Evolutionary conservation across 2,888 invertebrate species (phyloP).

Genomic region (Allacma fusca): DNA sequence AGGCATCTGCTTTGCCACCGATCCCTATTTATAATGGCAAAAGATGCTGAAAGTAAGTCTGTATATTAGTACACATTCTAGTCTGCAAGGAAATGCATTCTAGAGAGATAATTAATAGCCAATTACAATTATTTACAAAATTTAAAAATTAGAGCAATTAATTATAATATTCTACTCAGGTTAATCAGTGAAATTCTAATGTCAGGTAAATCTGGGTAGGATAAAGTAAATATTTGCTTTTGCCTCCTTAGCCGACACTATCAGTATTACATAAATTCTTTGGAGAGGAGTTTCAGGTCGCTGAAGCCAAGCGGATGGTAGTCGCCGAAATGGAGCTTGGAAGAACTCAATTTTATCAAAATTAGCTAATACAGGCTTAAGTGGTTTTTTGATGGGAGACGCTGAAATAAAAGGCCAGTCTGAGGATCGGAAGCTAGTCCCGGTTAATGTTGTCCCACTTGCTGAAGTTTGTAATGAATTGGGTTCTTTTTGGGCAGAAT

Average conservation of each 20-base stretch:
- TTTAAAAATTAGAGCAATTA: no score
- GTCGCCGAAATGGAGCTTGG: constrained; percentile 2
- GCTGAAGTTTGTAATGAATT: neutral
- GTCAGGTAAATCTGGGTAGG: no score
- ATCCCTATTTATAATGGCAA: neutral
- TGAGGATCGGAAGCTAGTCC: neutral
- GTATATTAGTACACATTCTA: no score
- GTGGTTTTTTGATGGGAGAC: neutral
- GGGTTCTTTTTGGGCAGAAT: no score
- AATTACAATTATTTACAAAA: no score
- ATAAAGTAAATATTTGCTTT: neutral
- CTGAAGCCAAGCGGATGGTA: constrained; percentile 5
- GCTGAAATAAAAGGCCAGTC: neutral
- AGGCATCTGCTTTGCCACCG: constrained; percentile 19
- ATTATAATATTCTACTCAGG: no score
- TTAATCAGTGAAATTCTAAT: no score
- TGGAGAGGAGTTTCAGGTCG: constrained; percentile 30
- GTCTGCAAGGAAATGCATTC: no score
- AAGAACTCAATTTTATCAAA: constrained; percentile 7
- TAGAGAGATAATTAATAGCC: no score
- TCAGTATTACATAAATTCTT: constrained; percentile 13
- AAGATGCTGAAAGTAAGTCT: neutral
- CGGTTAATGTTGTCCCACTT: neutral
- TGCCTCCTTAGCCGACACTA: neutral
- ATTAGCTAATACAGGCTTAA: constrained; percentile 24